phyloP scores from a whole-genome alignment of 2,113 vertebrate genomes.

The Dasyurus viverrinus region DNA sequence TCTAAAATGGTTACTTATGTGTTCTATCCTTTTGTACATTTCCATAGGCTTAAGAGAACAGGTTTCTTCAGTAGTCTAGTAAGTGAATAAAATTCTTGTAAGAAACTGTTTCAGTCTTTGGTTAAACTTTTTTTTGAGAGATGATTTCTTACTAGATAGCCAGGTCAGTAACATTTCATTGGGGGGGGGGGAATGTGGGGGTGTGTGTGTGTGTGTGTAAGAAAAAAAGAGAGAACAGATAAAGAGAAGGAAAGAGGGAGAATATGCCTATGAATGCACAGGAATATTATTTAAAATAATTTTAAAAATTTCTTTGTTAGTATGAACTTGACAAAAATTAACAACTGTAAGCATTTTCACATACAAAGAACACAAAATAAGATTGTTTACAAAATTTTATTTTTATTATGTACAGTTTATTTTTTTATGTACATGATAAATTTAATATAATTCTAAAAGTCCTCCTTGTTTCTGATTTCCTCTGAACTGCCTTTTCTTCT shows the following conservation, averaged over 20 bases:
- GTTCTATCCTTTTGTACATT: constrained; percentile 8
- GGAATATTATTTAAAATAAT: not conserved
- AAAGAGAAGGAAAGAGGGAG: too few species aligned
- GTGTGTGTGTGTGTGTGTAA: too few species aligned
- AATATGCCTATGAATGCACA: not conserved
- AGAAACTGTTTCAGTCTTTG: not conserved
- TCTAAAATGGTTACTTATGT: constrained; percentile 42
- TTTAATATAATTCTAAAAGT: not conserved
- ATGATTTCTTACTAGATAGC: not conserved
- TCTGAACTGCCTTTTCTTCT: not conserved
- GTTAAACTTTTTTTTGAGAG: not conserved
- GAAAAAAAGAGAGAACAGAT: too few species aligned
- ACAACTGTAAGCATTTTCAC: not conserved
- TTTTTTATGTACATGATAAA: not conserved
- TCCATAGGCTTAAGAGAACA: not conserved
- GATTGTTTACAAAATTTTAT: not conserved
- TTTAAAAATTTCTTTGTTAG: not conserved
- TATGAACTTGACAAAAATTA: not conserved
- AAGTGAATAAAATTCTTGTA: not conserved
- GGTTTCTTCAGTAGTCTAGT: not conserved
- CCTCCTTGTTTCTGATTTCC: not conserved
- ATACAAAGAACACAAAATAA: not conserved
- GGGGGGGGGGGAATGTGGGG: not conserved
- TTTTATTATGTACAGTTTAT: not conserved
- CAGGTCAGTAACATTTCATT: not conserved